A percentile compares a stretch with the other conserved stretches of the same genome.
phyloP scores from a whole-genome alignment of 2,797 vertebrate species.

The Lycodopsis pacificus region DNA sequence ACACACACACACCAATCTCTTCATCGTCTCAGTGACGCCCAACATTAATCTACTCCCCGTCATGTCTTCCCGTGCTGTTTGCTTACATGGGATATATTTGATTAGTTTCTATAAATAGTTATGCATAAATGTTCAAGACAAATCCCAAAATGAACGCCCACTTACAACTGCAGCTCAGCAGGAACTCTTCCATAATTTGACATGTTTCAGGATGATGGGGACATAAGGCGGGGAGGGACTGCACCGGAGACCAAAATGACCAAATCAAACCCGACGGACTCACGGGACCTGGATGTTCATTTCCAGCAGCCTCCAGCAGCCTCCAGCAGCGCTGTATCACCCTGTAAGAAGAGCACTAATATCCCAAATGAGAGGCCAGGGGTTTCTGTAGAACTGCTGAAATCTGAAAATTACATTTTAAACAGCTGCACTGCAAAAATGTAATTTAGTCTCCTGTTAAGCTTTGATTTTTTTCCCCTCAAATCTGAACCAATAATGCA shows the following conservation, averaged over 20 bases:
- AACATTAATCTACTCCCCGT: constrained; percentile 23
- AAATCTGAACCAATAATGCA: not conserved
- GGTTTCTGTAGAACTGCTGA: not conserved
- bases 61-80: constrained; percentile 14
- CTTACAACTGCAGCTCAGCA: not conserved
- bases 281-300: not conserved
- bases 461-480: not conserved
- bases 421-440: not conserved
- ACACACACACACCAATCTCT: constrained; percentile 31
- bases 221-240: not conserved
- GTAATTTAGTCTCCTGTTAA: not conserved
- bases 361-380: not conserved
- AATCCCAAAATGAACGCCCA: too few relatives aligned
- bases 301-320: not conserved
- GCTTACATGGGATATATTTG: not conserved
- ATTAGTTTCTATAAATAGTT: not conserved
- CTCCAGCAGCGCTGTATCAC: too few relatives aligned
- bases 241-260: not conserved
- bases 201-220: not conserved
- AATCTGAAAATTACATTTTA: not conserved
- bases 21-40: constrained; percentile 22
- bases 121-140: not conserved
- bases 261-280: not conserved
- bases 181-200: not conserved
- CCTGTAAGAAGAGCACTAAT: not conserved